Evolutionary conservation across 2,797 vertebrate species (phyloP), one percentile per base, ranked within the genome.

Genomic region (Pseudomugil tenellus): DNA sequence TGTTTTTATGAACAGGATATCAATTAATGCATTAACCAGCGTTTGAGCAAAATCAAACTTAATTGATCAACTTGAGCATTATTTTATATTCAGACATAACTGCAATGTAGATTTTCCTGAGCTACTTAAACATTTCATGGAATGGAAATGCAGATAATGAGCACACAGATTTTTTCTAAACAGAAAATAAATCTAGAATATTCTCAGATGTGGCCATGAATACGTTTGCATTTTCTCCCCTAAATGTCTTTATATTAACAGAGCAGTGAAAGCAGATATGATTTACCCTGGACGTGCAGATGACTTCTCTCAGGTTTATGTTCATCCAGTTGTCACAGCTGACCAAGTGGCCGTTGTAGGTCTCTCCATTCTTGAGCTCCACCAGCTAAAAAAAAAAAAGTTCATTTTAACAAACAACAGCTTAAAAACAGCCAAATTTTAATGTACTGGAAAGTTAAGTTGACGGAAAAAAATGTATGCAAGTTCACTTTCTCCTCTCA

Each of bases 251-350:
- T 41, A 19, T 9, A 58, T 46, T 8, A 0, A 17, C 21, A 70
- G 19, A 63, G 17, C 41, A 46, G 13, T n/a, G 2, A 66, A 2
- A 56, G 2, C 28, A 39, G 7, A 61, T 35, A 12, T 19, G 52
- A 13, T 62, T 93, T 93, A 98, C 97, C 95, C 98, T 92, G 0
- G 98, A 99, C 0, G 97, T 99, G 89, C 98, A 99, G 90, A 99
- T 99, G 64, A 99, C 98, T 92, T 99, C 98, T 26, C 98, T 93
- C 53, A 99, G 92, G 89, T 98, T 99, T 84, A 99, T 98, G 91
- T 99, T 99, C 98, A 99, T 99, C 98, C 98, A 99, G 93, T 99
- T 99, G 90, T 99, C 98, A 3, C 98, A 99, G 92, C 97, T 99
- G 78, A 99, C 98, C 90, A 99, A 84, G 83, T 99, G 98, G 5